Conservation (phyloP, 2,888 invertebrate genomes). For the Leucania comma region DNA sequence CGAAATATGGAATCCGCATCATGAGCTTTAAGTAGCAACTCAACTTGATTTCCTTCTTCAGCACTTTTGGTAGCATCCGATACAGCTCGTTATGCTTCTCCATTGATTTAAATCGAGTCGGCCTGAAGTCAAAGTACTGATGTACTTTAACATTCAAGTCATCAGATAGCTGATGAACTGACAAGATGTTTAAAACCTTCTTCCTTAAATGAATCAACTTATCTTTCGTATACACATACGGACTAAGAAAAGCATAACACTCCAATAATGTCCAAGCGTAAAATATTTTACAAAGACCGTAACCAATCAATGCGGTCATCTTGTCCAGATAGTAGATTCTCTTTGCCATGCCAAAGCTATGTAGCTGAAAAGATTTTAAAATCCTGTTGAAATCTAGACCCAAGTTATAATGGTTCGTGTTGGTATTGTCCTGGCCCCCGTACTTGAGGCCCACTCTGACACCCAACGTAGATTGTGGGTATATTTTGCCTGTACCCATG, state of each 20-base stretch:
- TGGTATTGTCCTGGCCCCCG: fast-evolving
- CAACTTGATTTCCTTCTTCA: constrained; percentile 43
- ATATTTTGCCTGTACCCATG: constrained; percentile 1
- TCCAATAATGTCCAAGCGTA: constrained; percentile 68
- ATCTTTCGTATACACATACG: constrained; percentile 43
- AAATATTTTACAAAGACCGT: constrained; percentile 64
- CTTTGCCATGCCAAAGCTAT: constrained; percentile 57
- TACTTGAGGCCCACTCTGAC: constrained; percentile 12
- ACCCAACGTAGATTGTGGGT: constrained; percentile 12
- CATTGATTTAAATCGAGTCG: constrained; percentile 20
- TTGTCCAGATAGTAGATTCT: constrained; percentile 58
- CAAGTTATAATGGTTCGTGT: constrained; percentile 29
- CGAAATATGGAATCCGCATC: constrained; percentile 43
- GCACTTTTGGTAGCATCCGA: constrained; percentile 35
- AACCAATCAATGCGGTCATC: constrained; percentile 61
- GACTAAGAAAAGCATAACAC: constrained; percentile 61
- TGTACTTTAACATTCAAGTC: constrained; percentile 39
- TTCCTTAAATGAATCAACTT: constrained; percentile 12
- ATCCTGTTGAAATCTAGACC: constrained; percentile 62
- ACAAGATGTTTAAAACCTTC: constrained; percentile 16
- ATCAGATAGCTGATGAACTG: constrained; percentile 40
- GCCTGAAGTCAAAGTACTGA: constrained; percentile 44
- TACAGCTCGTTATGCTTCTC: constrained; percentile 42
- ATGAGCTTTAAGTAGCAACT: constrained; percentile 37
- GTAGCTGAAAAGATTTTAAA: constrained; percentile 67